Base-by-base conservation (phyloP, 1,140 invertebrate genomes). In the Tribolium castaneum region DNA sequence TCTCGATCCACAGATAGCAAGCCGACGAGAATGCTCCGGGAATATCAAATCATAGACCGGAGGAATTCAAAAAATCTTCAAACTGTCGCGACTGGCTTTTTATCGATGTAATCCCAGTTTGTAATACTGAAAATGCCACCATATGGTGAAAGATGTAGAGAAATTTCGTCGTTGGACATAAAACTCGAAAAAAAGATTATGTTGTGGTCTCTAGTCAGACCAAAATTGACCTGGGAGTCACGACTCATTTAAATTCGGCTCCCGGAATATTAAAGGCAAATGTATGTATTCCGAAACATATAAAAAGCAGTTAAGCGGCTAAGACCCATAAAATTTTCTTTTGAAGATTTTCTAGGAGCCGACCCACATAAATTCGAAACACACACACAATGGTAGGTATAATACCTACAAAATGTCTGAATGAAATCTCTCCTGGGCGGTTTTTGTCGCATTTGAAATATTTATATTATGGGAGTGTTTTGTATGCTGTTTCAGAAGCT, bases 31-130 rank as follows among this genome's bases (percentile, higher is more conserved):
- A 79, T 79, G 77, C 77, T 62, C 25, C 13, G 25, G 66, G 77
- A 78, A 78, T 78, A 78, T 78, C 77, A 78, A 78, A 78, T 75
- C 77, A 78, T 78, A 75, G 77, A 59, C 59, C n/a, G 35, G 12
- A 49, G 54, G 77, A 75, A 74, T 78, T 77, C 50, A 16, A 77
- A 77, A 77, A 77, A 77, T 77, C 59, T n/a, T 59, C 54, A 22
- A 25, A 19, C 54, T 59, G 16, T 22, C 54, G 14, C 10, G 13
- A 19, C 10, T 59, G 30, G 30, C 59, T 66, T 66, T 66, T 66
- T 66, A 66, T 66, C 30, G 59, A 35, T 35, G 13, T 10, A 9
- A 59, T 66, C 59, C 59, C 12, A n/a, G 52, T 62, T 62, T 10
- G 56, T 30, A 2, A 10, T 30, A 62, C n/a, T 30, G 34, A 59